phyloP scores from a whole-genome alignment of 1,140 invertebrate genomes.

The Orchestia grillus region DNA sequence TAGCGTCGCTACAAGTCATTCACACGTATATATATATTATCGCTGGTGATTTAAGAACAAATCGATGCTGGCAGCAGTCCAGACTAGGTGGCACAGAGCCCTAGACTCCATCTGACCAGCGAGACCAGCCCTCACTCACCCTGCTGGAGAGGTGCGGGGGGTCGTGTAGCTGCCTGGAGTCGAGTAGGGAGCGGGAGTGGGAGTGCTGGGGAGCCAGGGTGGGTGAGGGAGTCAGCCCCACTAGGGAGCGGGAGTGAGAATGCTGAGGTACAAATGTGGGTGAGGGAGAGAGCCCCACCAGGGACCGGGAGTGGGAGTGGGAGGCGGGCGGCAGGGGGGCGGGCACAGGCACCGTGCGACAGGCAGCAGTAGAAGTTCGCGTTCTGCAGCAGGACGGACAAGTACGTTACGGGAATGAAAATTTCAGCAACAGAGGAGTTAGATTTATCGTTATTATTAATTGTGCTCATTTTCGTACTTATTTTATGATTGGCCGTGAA shows the following conservation, averaged over 20 bases:
- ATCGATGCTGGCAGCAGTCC: neutral
- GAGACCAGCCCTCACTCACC: constrained; percentile 20
- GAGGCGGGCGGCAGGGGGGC: constrained; percentile 48
- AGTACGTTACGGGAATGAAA: neutral
- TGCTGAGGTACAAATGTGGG: neutral
- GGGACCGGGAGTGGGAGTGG: constrained; percentile 61
- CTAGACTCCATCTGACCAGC: too few relatives aligned
- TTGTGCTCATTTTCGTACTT: too few relatives aligned
- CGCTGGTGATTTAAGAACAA: too few relatives aligned
- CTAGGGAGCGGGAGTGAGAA: constrained; percentile 57
- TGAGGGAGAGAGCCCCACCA: neutral
- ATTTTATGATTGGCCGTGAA: too few relatives aligned
- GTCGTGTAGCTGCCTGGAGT: neutral
- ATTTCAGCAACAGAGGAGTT: too few relatives aligned
- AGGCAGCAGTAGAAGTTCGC: constrained; percentile 58
- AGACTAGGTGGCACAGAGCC: neutral
- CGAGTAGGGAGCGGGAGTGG: neutral
- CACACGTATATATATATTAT: too few relatives aligned
- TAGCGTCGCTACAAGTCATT: too few relatives aligned
- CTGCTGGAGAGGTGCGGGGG: neutral
- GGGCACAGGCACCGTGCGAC: constrained; percentile 52
- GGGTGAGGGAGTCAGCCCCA: neutral
- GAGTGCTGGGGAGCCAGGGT: neutral
- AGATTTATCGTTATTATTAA: too few relatives aligned
- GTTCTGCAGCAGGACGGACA: constrained; percentile 40